These are phyloP conservation scores for Ornithorhynchus anatinus DNA, from an alignment of 2,113 vertebrate species.

Conservation along the genomic window DNA sequence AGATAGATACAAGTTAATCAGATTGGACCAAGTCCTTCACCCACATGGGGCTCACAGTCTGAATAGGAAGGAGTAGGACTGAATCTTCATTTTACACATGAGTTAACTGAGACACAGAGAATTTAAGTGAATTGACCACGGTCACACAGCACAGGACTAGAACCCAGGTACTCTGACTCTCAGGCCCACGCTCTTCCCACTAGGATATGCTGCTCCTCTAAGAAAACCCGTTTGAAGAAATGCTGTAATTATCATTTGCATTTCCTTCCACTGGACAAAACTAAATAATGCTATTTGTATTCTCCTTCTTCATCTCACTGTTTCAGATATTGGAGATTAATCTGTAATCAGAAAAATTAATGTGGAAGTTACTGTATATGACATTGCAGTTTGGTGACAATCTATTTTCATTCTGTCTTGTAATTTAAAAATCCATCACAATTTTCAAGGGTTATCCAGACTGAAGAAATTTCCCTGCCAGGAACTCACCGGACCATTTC, in stretches of 20 bases:
- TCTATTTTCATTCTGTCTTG: slow-evolving; percentile 5
- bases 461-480: slow-evolving; percentile 22
- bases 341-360: slow-evolving; percentile 25
- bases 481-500: slow-evolving; percentile 31
- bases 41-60: too few relatives aligned
- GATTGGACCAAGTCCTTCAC: neutral
- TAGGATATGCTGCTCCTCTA: neutral
- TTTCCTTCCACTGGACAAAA: neutral
- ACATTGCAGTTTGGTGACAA: slow-evolving; percentile 5
- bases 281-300: neutral
- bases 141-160: too few relatives aligned
- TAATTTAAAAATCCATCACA: slow-evolving; percentile 31
- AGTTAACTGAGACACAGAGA: too few relatives aligned
- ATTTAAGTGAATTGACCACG: too few relatives aligned
- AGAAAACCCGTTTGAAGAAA: neutral
- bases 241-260: slow-evolving; percentile 18
- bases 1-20: too few relatives aligned
- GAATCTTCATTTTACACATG: too few relatives aligned
- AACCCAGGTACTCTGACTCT: too few relatives aligned
- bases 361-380: neutral
- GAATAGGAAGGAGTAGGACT: too few relatives aligned
- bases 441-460: slow-evolving; percentile 22
- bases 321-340: slow-evolving; percentile 9
- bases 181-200: too few relatives aligned
- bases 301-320: neutral